phyloP scores from a whole-genome alignment of 2,888 invertebrate genomes.

The Synergus gifuensis region DNA sequence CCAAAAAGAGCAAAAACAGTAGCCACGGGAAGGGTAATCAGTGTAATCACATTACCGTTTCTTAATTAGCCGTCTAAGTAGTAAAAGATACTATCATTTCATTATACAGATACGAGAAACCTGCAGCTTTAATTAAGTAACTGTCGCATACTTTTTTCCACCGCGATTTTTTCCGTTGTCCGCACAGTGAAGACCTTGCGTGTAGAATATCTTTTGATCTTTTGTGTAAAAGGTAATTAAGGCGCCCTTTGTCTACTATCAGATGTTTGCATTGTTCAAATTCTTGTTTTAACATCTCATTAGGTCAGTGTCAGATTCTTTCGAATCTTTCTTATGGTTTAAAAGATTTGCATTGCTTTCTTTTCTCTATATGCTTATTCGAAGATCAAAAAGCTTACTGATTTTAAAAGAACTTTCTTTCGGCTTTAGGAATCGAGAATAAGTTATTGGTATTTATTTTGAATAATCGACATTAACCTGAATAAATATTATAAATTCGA shows the following conservation, averaged over 20 bases:
- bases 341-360: too few relatives aligned
- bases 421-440: not conserved
- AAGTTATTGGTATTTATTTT: not conserved
- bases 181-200: not conserved
- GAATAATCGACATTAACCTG: not conserved
- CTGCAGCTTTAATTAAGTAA: constrained; percentile 3
- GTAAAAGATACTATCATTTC: not conserved
- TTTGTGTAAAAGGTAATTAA: not conserved
- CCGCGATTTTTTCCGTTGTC: not conserved
- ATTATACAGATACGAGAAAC: not conserved
- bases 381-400: not conserved
- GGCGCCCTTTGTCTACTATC: not conserved
- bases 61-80: not conserved
- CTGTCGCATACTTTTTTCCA: not conserved
- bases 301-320: not conserved
- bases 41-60: not conserved
- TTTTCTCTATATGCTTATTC: too few relatives aligned
- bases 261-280: not conserved
- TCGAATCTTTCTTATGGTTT: not conserved
- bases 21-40: not conserved
- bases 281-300: not conserved
- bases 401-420: not conserved
- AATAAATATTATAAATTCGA: constrained; percentile 17
- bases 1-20: not conserved
- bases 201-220: constrained; percentile 7